Percentiles rank a stretch among this genome's conserved stretches.
phyloP scores from a whole-genome alignment of 2,797 vertebrate species.

The Hozukius guyotensis region DNA sequence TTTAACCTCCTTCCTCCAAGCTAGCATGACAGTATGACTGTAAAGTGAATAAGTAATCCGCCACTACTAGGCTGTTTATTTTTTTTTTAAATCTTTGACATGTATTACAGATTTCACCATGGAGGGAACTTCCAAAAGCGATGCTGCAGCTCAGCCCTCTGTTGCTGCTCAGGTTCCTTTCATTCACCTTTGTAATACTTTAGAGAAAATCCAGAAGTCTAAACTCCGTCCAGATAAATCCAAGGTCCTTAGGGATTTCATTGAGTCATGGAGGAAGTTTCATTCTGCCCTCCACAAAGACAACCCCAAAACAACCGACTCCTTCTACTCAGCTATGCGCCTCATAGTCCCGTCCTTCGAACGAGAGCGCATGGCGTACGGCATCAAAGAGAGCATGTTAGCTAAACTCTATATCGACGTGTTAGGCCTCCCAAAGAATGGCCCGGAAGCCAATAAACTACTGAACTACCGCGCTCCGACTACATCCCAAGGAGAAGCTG shows the following conservation, averaged over 20 bases:
- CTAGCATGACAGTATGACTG: too few relatives aligned
- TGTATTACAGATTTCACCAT: slow-evolving; percentile 63
- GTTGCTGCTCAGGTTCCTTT: slow-evolving; percentile 94
- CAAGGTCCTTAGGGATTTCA: slow-evolving; percentile 88
- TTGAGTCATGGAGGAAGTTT: slow-evolving; percentile 94
- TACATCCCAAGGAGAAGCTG: slow-evolving; percentile 87
- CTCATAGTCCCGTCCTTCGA: slow-evolving; percentile 93
- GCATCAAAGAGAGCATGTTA: slow-evolving; percentile 97
- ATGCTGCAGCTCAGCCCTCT: slow-evolving; percentile 57
- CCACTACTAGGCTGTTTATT: not conserved
- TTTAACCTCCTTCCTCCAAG: too few relatives aligned
- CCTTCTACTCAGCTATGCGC: slow-evolving; percentile 96
- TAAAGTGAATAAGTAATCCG: not conserved
- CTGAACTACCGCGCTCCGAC: slow-evolving; percentile 92
- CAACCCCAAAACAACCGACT: slow-evolving; percentile 86
- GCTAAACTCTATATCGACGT: slow-evolving; percentile 96
- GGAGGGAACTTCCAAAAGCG: slow-evolving; percentile 68
- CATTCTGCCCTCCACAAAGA: slow-evolving; percentile 91
- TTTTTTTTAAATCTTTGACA: not conserved
- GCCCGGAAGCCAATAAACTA: slow-evolving; percentile 92
- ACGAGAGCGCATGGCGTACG: slow-evolving; percentile 95
- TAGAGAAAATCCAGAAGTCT: slow-evolving; percentile 93
- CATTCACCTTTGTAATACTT: slow-evolving; percentile 88
- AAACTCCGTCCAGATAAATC: slow-evolving; percentile 90
- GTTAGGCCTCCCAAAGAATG: slow-evolving; percentile 91